These are phyloP conservation scores for Melanaphis sacchari DNA, from an alignment of 1,140 invertebrate genomes.

Conservation along the genomic window DNA sequence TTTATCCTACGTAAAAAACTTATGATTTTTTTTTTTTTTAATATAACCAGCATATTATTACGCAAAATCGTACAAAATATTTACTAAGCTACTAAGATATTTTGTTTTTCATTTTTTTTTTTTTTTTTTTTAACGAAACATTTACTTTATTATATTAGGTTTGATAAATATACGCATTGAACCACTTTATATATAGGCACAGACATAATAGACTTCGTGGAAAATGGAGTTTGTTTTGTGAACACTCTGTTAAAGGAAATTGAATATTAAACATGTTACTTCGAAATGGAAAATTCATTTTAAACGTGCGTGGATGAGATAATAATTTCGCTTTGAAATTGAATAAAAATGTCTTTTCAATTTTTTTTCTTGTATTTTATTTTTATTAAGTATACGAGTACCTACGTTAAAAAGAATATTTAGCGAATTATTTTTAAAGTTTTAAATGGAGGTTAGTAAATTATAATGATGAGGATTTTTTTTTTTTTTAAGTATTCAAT, in stretches of 20 bases:
- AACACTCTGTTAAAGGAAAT: slow-evolving; percentile 38
- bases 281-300: not conserved
- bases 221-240: not conserved
- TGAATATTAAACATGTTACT: slow-evolving; percentile 29
- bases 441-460: not conserved
- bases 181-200: not conserved
- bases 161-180: not conserved
- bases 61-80: not conserved
- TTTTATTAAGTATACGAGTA: not conserved
- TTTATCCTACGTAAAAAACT: not conserved
- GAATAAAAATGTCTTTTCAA: slow-evolving; percentile 20
- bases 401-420: not conserved
- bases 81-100: not conserved
- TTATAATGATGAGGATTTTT: not conserved
- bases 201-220: not conserved
- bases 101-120: no score
- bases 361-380: slow-evolving; percentile 1
- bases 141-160: not conserved
- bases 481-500: not conserved
- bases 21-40: not conserved
- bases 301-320: slow-evolving; percentile 13
- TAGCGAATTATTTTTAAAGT: not conserved
- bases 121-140: not conserved
- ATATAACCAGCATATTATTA: not conserved
- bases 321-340: slow-evolving; percentile 29